Evolutionary conservation across 2,888 invertebrate species (phyloP).

Genomic region (Stomorhina lunata): DNA sequence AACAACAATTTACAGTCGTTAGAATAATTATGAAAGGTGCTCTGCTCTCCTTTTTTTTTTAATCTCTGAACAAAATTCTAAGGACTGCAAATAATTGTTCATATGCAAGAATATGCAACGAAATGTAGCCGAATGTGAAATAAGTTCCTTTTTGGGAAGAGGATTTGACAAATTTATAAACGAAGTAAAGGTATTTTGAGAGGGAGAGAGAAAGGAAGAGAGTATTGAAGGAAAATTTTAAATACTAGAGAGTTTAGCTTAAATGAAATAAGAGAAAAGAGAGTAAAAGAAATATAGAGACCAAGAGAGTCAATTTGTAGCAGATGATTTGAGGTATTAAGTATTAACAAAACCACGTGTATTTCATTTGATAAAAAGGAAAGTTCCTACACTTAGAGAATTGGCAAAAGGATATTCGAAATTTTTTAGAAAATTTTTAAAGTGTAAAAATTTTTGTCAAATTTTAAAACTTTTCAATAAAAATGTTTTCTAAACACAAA

Average conservation of each 20-base stretch:
- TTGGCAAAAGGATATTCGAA: too few relatives aligned
- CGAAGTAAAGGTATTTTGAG: not conserved
- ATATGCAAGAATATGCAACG: conserved; percentile 63
- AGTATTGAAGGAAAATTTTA: too few relatives aligned
- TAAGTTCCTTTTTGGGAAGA: conserved; percentile 17
- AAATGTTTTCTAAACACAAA: too few relatives aligned
- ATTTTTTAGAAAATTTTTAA: too few relatives aligned
- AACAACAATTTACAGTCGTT: conserved; percentile 27
- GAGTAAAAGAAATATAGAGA: not conserved
- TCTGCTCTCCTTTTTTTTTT: conserved; percentile 11
- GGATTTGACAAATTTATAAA: not conserved
- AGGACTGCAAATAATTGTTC: conserved; percentile 13
- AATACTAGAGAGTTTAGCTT: too few relatives aligned
- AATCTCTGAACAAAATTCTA: not conserved
- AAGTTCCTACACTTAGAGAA: conserved; percentile 8
- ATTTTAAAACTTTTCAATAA: too few relatives aligned
- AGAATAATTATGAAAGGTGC: conserved; percentile 2
- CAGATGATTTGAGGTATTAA: not conserved
- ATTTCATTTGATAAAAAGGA: not conserved
- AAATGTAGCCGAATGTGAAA: conserved; percentile 53
- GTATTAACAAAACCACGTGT: conserved; percentile 8
- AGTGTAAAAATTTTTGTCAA: too few relatives aligned
- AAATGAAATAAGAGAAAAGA: not conserved
- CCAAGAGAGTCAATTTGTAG: too few relatives aligned
- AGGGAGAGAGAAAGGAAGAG: conserved; percentile 7